phyloP scores from a whole-genome alignment of 2,888 invertebrate genomes.

The Mesochorus sp. region DNA sequence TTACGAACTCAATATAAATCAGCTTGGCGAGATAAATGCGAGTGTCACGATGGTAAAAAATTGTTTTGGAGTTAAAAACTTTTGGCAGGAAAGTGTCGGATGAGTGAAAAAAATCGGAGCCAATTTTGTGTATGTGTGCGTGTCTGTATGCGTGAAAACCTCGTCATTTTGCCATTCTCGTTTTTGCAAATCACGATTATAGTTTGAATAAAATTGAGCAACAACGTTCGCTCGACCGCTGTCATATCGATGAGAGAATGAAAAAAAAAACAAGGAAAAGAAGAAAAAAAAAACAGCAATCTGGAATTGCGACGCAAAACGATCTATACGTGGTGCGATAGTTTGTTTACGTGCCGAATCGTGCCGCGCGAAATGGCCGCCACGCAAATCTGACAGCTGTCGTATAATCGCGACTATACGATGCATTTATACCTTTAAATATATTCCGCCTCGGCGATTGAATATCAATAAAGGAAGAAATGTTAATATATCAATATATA shows the following conservation, averaged over 20 bases:
- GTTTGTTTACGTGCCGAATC: constrained; percentile 69
- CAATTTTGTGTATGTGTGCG: not conserved
- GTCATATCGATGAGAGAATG: not conserved
- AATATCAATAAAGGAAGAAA: not conserved
- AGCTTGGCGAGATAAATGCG: not conserved
- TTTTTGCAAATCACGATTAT: not conserved
- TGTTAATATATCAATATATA: too few relatives aligned
- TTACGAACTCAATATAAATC: constrained; percentile 1
- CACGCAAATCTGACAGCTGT: constrained; percentile 71
- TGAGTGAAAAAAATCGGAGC: not conserved
- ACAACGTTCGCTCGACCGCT: not conserved
- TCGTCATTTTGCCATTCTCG: not conserved
- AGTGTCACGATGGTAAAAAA: not conserved
- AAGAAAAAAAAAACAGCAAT: constrained; percentile 8
- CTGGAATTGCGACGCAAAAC: constrained; percentile 65
- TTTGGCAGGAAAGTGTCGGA: not conserved
- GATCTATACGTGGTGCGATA: constrained; percentile 28
- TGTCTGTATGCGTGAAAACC: too few relatives aligned
- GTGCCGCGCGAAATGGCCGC: constrained; percentile 77
- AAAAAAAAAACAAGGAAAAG: too few relatives aligned
- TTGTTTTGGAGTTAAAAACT: not conserved
- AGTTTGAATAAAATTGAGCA: constrained; percentile 15
- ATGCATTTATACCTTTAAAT: not conserved
- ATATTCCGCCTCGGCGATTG: not conserved
- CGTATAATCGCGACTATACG: constrained; percentile 20